Base-by-base conservation (phyloP, 2,113 vertebrate genomes). In the Numida meleagris region DNA sequence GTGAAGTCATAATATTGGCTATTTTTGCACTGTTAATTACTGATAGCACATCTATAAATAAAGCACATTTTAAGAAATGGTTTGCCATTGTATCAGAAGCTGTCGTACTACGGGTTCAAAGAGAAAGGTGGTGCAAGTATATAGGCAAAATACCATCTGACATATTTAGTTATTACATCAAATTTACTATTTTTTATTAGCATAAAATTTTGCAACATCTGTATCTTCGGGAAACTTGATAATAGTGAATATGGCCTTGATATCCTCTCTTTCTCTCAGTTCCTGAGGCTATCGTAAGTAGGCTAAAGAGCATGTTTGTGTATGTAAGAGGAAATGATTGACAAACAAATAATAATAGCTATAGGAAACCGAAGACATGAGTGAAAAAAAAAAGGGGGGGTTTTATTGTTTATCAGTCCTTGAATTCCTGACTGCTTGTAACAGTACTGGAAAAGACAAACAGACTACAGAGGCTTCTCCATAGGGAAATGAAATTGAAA, bases 401-500 rank as follows among this genome's bases (percentile, higher is more conserved):
- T 59, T 96, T 95, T 89, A 96, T 84, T 94, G 79, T 94, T 53
- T 74, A 67, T 78, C 5, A 8, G 61, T 90, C 79, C 76, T 95
- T 86, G 85, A 95, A 96, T 95, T 68, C 62, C 59, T 95, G 80
- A 72, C 58, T 93, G 58, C 73, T 50, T 53, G 38, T n/a, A 61
- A 55, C 23, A 36, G 91, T 83, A 86, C 27, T 93, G 63, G 72
- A 50, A 95, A 96, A 96, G 82, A 66, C 63, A 96, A 96, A 71
- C 8, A 33, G 72, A 59, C 59, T 80, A 68, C 14, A 91, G 55
- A 65, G 12, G 31, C 31, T 57, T 58, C n/a, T 96, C 93, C 89
- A 67, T 19, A 12, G 33, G 93, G 80, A 94, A 96, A 95, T 3
- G 78, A 83, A 95, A 90, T 31, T 74, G 63, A 94, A 94, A 93